These are phyloP conservation scores for Drosophila triauraria DNA, from an alignment of 1,140 invertebrate species.

Conservation along the genomic window DNA sequence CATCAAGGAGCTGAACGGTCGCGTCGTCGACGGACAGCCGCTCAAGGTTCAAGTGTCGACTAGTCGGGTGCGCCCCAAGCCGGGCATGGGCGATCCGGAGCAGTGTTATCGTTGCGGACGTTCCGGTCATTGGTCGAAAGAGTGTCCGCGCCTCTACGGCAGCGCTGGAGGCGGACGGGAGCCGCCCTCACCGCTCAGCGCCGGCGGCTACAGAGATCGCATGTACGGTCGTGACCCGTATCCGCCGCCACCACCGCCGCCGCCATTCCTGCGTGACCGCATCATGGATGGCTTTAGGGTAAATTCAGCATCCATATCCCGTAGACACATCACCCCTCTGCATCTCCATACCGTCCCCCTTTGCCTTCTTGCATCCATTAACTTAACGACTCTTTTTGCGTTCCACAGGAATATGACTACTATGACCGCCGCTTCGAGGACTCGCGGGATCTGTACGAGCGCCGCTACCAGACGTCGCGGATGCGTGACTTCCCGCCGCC, in stretches of 20 bases:
- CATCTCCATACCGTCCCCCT: neutral
- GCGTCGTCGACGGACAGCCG: constrained; percentile 93
- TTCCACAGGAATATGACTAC: constrained; percentile 91
- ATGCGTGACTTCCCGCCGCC: constrained; percentile 88
- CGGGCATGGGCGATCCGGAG: constrained; percentile 97
- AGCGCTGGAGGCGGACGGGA: constrained; percentile 87
- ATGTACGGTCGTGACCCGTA: constrained; percentile 94
- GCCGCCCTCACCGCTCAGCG: constrained; percentile 72
- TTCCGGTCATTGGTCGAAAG: constrained; percentile 97
- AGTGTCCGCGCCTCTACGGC: constrained; percentile 92
- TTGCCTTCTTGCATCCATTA: too few species aligned
- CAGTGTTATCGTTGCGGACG: constrained; percentile 97
- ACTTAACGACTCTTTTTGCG: neutral
- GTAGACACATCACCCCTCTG: constrained; percentile 36
- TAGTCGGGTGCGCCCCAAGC: constrained; percentile 95
- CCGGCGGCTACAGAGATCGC: constrained; percentile 89
- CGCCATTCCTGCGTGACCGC: constrained; percentile 93
- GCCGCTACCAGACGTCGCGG: constrained; percentile 89
- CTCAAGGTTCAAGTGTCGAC: constrained; percentile 96
- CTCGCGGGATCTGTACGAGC: constrained; percentile 91
- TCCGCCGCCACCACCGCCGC: constrained; percentile 93
- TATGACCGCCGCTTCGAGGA: constrained; percentile 92
- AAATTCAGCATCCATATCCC: constrained; percentile 84
- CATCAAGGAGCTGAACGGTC: constrained; percentile 94
- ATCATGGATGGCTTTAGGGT: constrained; percentile 94